These are phyloP conservation scores for Guaruba guarouba DNA, from an alignment of 2,113 vertebrate species.

Conservation along the genomic window DNA sequence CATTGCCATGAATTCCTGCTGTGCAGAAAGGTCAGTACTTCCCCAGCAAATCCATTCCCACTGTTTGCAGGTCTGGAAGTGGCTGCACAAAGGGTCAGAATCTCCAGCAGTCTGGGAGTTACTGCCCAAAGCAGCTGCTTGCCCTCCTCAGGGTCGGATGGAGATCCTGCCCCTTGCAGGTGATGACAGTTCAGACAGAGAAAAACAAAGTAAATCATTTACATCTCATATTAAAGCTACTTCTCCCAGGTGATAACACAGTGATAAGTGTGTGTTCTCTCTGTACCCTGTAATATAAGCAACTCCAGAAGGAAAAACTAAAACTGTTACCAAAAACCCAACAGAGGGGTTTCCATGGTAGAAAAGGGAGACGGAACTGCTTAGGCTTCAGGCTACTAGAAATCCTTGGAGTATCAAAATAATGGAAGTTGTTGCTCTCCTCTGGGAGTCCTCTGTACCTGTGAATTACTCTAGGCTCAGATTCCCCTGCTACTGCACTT, in stretches of 20 bases:
- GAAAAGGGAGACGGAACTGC: background rate
- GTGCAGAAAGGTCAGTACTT: background rate
- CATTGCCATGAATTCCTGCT: background rate
- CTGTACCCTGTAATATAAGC: background rate
- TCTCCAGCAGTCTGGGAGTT: background rate
- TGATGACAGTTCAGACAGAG: background rate
- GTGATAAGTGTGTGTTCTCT: background rate
- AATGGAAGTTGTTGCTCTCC: background rate
- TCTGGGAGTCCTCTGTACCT: background rate
- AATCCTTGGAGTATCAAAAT: background rate
- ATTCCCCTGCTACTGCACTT: background rate
- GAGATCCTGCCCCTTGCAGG: background rate
- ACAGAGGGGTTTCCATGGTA: background rate
- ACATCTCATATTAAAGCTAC: background rate
- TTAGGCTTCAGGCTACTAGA: background rate
- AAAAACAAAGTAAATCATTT: background rate
- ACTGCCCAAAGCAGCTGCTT: background rate
- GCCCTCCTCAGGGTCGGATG: background rate
- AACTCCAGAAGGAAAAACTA: background rate
- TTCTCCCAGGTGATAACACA: background rate
- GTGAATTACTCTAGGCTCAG: background rate
- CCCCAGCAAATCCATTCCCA: background rate
- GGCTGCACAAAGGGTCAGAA: background rate
- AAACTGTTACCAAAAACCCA: background rate
- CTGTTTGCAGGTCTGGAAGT: background rate